Conservation (phyloP, 2,797 vertebrate species). For the Spinibarbus caldwelli region DNA sequence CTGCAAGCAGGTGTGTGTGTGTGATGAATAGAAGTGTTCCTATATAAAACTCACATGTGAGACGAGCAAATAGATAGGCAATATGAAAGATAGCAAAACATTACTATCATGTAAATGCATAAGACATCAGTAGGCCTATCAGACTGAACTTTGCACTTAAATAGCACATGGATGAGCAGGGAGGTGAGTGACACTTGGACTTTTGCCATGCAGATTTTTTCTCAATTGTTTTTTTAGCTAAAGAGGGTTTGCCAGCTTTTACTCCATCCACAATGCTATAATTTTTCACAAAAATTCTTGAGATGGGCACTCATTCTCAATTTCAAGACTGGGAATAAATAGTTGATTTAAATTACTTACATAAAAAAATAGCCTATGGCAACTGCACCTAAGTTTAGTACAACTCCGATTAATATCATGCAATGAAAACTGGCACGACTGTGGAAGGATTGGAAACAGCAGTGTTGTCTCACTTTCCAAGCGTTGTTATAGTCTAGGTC, state of each 20-base stretch:
- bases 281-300: not conserved
- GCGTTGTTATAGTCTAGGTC: not conserved
- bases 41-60: not conserved
- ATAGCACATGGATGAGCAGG: conserved; percentile 27
- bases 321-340: not conserved
- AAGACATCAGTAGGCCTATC: conserved; percentile 59
- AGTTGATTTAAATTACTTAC: not conserved
- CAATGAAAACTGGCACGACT: not conserved
- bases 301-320: not conserved
- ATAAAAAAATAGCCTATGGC: too few species aligned
- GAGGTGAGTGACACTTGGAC: too few species aligned
- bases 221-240: not conserved
- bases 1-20: not conserved
- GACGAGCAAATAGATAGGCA: not conserved
- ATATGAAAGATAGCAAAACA: conserved; percentile 1
- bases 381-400: not conserved
- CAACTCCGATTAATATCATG: not conserved
- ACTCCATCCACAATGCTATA: not conserved
- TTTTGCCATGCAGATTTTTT: not conserved
- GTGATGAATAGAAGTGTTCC: not conserved
- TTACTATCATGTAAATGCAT: conserved; percentile 51
- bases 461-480: not conserved
- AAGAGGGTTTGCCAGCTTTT: not conserved
- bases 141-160: conserved; percentile 59
- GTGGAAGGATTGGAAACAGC: not conserved